Evolutionary conservation across 2,888 invertebrate species (phyloP).

Genomic region (Clanis bilineata): DNA sequence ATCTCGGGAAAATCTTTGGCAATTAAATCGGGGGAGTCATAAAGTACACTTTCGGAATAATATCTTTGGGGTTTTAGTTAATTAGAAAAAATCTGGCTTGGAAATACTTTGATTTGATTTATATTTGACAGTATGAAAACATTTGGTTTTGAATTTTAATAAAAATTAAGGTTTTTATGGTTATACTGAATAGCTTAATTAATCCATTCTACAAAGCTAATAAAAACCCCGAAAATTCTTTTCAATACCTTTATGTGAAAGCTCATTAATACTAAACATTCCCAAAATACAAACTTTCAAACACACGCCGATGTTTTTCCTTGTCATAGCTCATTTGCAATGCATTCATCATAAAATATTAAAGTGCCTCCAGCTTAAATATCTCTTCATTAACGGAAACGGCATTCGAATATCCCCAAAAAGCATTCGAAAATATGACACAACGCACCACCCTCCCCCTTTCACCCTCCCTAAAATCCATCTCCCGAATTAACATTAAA

Average conservation of each 20-base stretch:
- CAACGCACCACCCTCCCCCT: slow-evolving; percentile 31
- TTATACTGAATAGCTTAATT: no score
- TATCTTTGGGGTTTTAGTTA: slow-evolving; percentile 1
- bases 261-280: neutral
- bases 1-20: slow-evolving; percentile 10
- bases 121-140: neutral
- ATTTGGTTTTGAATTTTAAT: no score
- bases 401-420: slow-evolving; percentile 14
- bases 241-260: neutral
- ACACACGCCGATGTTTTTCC: slow-evolving; percentile 5
- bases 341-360: slow-evolving; percentile 39
- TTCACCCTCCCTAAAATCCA: slow-evolving; percentile 55
- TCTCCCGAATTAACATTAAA: slow-evolving; percentile 66
- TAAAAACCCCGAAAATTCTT: neutral
- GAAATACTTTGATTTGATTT: neutral
- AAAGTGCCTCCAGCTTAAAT: slow-evolving; percentile 17
- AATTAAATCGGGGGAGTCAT: slow-evolving; percentile 12
- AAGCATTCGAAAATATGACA: slow-evolving; percentile 35
- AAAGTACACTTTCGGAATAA: slow-evolving; percentile 12
- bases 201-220: neutral
- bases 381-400: slow-evolving; percentile 18
- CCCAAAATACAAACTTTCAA: neutral
- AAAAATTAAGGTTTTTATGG: no score
- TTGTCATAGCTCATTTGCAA: slow-evolving; percentile 14
- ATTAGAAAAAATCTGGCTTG: neutral